Evolutionary conservation across 2,113 vertebrate genomes (phyloP).

Genomic region (Syngnathus floridae): DNA sequence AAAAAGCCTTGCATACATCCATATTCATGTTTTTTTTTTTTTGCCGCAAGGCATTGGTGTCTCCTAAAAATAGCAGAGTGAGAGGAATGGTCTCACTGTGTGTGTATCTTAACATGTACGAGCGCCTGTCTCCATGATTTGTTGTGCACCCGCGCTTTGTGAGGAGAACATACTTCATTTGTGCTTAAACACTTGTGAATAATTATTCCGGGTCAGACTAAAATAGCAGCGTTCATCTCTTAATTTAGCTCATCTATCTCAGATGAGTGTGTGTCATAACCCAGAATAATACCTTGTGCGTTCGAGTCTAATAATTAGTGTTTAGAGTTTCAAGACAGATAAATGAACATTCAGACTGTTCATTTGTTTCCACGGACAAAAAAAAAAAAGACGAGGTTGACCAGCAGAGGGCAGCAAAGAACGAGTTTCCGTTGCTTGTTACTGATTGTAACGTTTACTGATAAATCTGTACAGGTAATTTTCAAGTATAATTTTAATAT

Average conservation of each 20-base stretch:
- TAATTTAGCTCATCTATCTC: constrained; percentile 11
- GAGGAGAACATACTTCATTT: constrained; percentile 29
- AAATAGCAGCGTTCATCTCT: constrained; percentile 18
- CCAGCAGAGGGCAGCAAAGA: constrained; percentile 62
- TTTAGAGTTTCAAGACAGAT: background rate
- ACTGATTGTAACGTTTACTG: background rate
- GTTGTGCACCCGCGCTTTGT: constrained; percentile 61
- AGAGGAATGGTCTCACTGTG: constrained; percentile 67
- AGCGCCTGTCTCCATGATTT: constrained; percentile 45
- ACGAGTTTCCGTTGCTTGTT: constrained; percentile 10
- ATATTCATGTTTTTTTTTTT: constrained; percentile 74
- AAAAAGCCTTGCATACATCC: constrained; percentile 65
- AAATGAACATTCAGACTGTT: background rate
- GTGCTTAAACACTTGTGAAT: constrained; percentile 23
- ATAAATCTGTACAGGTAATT: no score
- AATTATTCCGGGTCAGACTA: constrained; percentile 38
- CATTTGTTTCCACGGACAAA: background rate
- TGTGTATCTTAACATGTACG: constrained; percentile 59
- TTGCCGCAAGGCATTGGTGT: constrained; percentile 70
- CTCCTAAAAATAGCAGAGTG: constrained; percentile 75
- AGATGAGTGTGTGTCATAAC: background rate
- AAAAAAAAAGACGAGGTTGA: background rate
- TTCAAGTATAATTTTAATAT: no score
- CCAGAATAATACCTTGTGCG: background rate
- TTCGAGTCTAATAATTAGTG: background rate